These are phyloP conservation scores for Nemurella pictetii DNA, from an alignment of 2,888 invertebrate species.

Conservation along the genomic window DNA sequence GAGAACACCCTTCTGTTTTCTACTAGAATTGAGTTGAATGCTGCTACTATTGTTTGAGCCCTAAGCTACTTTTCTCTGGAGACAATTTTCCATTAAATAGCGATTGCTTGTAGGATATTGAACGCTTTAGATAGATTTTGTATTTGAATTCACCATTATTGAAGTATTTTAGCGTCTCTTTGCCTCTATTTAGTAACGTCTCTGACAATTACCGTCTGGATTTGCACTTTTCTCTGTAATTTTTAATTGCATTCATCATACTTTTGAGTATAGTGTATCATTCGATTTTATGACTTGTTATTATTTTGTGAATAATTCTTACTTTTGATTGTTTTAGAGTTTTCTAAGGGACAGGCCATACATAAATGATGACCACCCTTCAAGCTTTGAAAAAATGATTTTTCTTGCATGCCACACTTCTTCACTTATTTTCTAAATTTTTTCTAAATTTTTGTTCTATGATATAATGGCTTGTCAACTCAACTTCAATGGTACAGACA, in stretches of 20 bases:
- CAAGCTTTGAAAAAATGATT: background rate
- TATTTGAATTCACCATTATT: background rate
- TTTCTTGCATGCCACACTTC: background rate
- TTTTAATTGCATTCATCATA: conserved; percentile 10
- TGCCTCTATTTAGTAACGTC: background rate
- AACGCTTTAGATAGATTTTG: background rate
- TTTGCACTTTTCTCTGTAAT: background rate
- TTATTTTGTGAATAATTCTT: conserved; percentile 40
- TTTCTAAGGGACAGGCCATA: conserved; percentile 29
- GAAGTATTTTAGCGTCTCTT: background rate
- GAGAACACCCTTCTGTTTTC: background rate
- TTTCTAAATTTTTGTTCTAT: background rate
- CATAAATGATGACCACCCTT: conserved; percentile 31
- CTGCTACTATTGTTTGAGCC: background rate
- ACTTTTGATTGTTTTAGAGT: conserved; percentile 38
- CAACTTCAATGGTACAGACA: too few species aligned
- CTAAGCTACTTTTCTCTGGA: background rate
- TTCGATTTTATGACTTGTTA: conserved; percentile 4
- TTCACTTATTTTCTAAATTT: background rate
- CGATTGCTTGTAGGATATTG: background rate
- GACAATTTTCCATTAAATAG: background rate
- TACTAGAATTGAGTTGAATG: background rate
- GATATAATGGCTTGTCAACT: conserved; percentile 27
- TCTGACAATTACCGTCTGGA: background rate
- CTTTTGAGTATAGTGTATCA: conserved; percentile 4